These are phyloP conservation scores for Pelmatolapia mariae DNA, from an alignment of 2,113 vertebrate genomes.

Conservation along the genomic window DNA sequence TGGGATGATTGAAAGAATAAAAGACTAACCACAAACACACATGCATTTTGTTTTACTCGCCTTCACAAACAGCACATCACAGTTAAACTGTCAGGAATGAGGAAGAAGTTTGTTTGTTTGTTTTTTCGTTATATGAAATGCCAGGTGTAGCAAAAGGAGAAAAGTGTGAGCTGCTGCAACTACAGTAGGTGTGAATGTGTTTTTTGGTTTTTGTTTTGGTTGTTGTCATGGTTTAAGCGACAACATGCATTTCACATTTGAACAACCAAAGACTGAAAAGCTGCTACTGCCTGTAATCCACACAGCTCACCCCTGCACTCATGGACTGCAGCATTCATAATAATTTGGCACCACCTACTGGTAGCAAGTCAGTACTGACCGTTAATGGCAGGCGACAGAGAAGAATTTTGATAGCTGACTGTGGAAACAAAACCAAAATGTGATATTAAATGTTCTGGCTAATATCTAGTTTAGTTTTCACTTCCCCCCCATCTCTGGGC, in stretches of 20 bases:
- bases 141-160: not conserved
- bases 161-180: not conserved
- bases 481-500: rapidly evolving
- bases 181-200: not conserved
- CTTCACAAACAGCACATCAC: not conserved
- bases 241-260: not conserved
- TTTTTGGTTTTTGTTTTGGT: not conserved
- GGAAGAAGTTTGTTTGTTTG: no score
- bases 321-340: not conserved
- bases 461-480: not conserved
- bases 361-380: not conserved
- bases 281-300: not conserved
- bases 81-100: not conserved
- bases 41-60: not conserved
- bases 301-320: no score
- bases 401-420: not conserved
- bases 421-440: not conserved
- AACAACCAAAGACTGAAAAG: not conserved
- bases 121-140: not conserved
- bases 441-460: not conserved
- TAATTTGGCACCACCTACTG: conserved; percentile 47
- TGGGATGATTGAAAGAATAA: conserved; percentile 14
- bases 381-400: not conserved
- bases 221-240: not conserved
- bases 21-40: conserved; percentile 17